Conservation (phyloP, 1,140 invertebrate genomes). For the Meteorus sp. region DNA sequence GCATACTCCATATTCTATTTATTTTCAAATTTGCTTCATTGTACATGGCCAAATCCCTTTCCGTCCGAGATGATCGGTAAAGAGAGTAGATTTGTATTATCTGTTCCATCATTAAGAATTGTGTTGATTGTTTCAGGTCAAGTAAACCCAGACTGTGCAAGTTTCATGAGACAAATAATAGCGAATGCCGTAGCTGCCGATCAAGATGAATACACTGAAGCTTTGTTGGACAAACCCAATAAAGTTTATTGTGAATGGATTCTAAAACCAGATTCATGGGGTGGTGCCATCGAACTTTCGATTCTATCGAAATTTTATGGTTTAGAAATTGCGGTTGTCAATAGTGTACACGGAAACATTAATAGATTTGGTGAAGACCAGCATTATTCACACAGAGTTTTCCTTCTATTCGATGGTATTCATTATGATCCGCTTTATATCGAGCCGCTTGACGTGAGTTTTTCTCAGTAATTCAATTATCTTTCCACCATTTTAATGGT, state of each 20-base stretch:
- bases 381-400: constrained; percentile 80
- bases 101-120: constrained; percentile 12
- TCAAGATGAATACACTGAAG: constrained; percentile 79
- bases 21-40: too few relatives aligned
- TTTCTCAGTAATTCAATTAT: too few relatives aligned
- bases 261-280: constrained; percentile 82
- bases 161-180: constrained; percentile 82
- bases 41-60: too few relatives aligned
- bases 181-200: constrained; percentile 79
- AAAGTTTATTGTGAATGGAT: constrained; percentile 89
- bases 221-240: constrained; percentile 84
- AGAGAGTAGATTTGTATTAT: too few relatives aligned
- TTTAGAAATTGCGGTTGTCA: constrained; percentile 91
- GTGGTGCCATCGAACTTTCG: constrained; percentile 91
- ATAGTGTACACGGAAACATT: constrained; percentile 86
- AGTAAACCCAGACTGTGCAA: constrained; percentile 72
- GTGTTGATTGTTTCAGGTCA: constrained; percentile 61
- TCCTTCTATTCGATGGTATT: constrained; percentile 93
- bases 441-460: constrained; percentile 68
- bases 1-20: too few relatives aligned
- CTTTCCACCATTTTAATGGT: too few relatives aligned
- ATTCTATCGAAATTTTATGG: constrained; percentile 88
- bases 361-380: constrained; percentile 94
- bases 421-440: constrained; percentile 94
- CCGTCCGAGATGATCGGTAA: too few relatives aligned